Base-by-base conservation (phyloP, 2,888 invertebrate species). In the Ametastegia equiseti region DNA sequence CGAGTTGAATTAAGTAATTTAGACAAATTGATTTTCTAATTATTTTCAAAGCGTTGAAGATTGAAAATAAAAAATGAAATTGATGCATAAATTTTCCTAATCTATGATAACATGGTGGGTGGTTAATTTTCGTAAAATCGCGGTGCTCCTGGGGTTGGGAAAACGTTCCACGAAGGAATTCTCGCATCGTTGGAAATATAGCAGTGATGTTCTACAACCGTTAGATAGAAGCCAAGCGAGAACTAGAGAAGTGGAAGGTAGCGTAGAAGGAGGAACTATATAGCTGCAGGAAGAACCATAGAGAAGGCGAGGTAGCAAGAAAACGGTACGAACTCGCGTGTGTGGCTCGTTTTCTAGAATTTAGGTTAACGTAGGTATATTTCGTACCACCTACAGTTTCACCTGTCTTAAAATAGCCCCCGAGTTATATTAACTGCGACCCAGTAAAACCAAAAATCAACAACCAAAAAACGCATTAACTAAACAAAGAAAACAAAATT, bases 351-450 rank as follows among this genome's bases (percentile, higher is more conserved):
- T 45, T 42, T 23, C 27, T 27, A n/a, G 47, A 71, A 71, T 71
- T 45, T 71, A 71, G 71, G 71, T 71, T 71, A 71, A 71, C 42
- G 6, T 71, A 42, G 27, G 42, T 45, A 45, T 71, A 71, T 39
- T 60, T 30, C 60, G 60, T 60, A 60, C 60, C 60, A 30, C 60
- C 60, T 60, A 47, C 23, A 71, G n/a, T 71, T 71, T 71, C 71
- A 71, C 42, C 27, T 47, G 45, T 71, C 71, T 71, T 71, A 71
- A 71, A 71, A 71, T 71, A 71, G 71, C 19, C 27, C n/a, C 19
- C 19, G 54, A 47, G 42, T 71, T 67, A 67, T n/a, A n/a, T 71
- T 19, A 42, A 45, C 27, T 15, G 15, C 15, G 19, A n/a, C n/a
- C 2, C 23, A 7, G n/a, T 7, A 1, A 45, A 6, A 47, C 67